phyloP scores from a whole-genome alignment of 1,140 invertebrate species.

The Holotrichia oblita region DNA sequence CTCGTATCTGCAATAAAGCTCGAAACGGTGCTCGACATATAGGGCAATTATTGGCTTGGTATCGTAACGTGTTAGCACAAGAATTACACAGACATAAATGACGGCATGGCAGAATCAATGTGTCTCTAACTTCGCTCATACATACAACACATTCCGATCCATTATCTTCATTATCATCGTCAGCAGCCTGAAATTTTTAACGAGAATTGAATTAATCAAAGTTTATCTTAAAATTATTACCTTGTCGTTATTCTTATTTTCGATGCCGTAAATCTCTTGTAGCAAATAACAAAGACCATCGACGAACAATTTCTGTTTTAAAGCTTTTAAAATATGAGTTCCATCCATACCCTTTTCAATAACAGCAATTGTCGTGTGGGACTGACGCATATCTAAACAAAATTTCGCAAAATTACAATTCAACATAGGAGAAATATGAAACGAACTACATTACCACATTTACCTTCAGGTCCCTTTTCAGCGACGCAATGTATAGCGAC shows the following conservation, averaged over 20 bases:
- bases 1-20: constrained; percentile 94
- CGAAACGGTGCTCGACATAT: constrained; percentile 98
- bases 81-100: constrained; percentile 97
- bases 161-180: constrained; percentile 95
- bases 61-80: constrained; percentile 95
- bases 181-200: constrained; percentile 66
- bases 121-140: constrained; percentile 97
- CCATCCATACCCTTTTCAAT: constrained; percentile 89
- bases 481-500: constrained; percentile 94
- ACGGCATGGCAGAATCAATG: constrained; percentile 96
- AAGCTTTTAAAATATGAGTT: constrained; percentile 89
- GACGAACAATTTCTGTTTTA: constrained; percentile 98
- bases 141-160: constrained; percentile 99
- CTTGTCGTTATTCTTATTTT: constrained; percentile 94
- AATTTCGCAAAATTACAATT: constrained; percentile 15
- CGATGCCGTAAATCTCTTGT: constrained; percentile 99
- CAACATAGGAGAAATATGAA: too few species aligned
- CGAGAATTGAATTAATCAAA: too few species aligned
- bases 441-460: not conserved
- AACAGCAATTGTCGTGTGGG: constrained; percentile 93
- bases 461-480: constrained; percentile 87
- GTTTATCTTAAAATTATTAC: constrained; percentile 58
- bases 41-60: constrained; percentile 98
- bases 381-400: constrained; percentile 82
- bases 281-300: constrained; percentile 96